phyloP scores from a whole-genome alignment of 2,797 vertebrate species.

The Typhlichthys eigenmanni region DNA sequence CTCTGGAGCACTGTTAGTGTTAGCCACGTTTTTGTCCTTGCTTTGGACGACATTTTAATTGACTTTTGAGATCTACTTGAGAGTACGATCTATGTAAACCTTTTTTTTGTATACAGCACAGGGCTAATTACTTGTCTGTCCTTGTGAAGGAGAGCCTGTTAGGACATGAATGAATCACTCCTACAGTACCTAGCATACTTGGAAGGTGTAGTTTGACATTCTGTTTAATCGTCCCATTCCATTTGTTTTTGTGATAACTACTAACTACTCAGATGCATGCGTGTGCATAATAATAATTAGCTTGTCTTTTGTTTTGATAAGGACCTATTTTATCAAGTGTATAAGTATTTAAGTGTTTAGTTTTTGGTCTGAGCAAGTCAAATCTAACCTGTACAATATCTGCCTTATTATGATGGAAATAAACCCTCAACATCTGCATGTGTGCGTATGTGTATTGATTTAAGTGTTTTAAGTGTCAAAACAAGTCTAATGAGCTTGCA shows the following conservation, averaged over 20 bases:
- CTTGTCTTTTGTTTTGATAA: slow-evolving; percentile 27
- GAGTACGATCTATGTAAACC: neutral
- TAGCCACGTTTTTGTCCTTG: slow-evolving; percentile 5
- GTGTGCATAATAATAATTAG: slow-evolving; percentile 32
- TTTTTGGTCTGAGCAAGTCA: slow-evolving; percentile 61
- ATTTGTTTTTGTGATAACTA: slow-evolving; percentile 25
- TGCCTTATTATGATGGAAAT: slow-evolving; percentile 68
- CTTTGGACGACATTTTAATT: slow-evolving; percentile 19
- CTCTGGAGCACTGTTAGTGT: slow-evolving; percentile 15
- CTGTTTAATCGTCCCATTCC: slow-evolving; percentile 9
- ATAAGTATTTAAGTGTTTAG: slow-evolving; percentile 58
- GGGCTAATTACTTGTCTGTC: neutral
- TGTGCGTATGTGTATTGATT: slow-evolving; percentile 54
- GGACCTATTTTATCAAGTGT: slow-evolving; percentile 62
- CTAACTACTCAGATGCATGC: slow-evolving; percentile 16
- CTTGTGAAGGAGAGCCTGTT: neutral
- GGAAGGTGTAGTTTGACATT: neutral
- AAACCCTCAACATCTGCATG: slow-evolving; percentile 67
- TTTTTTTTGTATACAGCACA: neutral
- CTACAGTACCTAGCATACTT: neutral
- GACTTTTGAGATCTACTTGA: slow-evolving; percentile 1
- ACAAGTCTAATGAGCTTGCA: slow-evolving; percentile 71
- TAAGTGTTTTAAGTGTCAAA: slow-evolving; percentile 71
- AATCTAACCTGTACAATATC: slow-evolving; percentile 67
- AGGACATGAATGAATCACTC: neutral